Percentiles rank a stretch among this genome's conserved stretches.
These are phyloP conservation scores for Acanthococcus lagerstroemiae DNA, from an alignment of 2,888 invertebrate species.

Conservation along the genomic window DNA sequence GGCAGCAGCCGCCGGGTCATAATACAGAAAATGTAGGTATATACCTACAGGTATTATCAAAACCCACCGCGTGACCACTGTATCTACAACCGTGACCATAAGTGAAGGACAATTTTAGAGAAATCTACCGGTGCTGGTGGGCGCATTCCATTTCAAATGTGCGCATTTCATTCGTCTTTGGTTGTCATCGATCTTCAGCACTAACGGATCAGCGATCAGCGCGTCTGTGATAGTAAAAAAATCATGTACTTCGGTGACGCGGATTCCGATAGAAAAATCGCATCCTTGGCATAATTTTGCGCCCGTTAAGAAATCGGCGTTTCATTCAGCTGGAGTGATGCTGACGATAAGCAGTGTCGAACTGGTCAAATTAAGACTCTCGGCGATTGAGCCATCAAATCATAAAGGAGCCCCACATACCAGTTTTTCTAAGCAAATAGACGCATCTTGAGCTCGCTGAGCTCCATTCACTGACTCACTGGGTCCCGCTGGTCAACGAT, in stretches of 20 bases:
- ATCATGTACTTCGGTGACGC: not conserved
- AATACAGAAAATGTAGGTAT: too few species aligned
- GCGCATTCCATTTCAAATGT: conserved; percentile 8
- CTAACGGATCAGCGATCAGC: conserved; percentile 8
- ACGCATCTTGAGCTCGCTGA: too few species aligned
- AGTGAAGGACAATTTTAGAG: conserved; percentile 20
- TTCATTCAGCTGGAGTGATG: too few species aligned
- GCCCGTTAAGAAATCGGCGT: conserved; percentile 17
- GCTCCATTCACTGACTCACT: too few species aligned
- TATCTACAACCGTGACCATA: conserved; percentile 20
- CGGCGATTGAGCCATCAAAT: too few species aligned
- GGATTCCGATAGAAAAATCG: not conserved
- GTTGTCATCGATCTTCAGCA: conserved; percentile 2
- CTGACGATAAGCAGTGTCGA: too few species aligned
- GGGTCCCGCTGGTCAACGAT: too few species aligned
- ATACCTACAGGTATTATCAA: too few species aligned
- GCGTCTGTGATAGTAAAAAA: conserved; percentile 6
- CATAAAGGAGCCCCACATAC: too few species aligned
- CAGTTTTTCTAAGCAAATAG: too few species aligned
- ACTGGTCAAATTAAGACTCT: too few species aligned
- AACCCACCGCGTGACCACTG: conserved; percentile 6
- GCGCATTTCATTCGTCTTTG: conserved; percentile 16
- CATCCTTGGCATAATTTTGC: conserved; percentile 17
- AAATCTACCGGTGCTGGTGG: not conserved
- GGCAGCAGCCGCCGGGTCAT: too few species aligned